Evolutionary conservation across 2,797 vertebrate genomes (phyloP), one percentile per base, ranked within the genome.

Genomic region (Simalia tracyae): DNA sequence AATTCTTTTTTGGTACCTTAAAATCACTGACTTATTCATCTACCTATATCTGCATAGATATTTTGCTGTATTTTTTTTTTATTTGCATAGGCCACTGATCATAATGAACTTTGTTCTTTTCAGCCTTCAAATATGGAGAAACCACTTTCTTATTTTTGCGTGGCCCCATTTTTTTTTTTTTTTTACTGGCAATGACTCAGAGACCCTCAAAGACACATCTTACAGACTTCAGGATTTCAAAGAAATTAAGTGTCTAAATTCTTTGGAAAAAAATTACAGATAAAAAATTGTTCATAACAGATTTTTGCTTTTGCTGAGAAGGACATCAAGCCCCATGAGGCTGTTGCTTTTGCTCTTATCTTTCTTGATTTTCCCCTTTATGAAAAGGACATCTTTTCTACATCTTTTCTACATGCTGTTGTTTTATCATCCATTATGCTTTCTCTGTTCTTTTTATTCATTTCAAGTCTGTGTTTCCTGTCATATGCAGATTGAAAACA

Each of bases 401-500:
- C 5, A 61, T 92, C 91, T 96, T 95, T 93, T 81, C 90, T 95
- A 94, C 5, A 61, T 92, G 95, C 96, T 97, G 94, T 97, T 96
- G 95, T 97, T 96, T 97, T 97, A 97, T 96, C 96, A 95, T 97
- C 96, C 96, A 91, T 96, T 97, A 95, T 94, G 91, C 94, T 97
- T 94, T 92, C 95, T 95, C 92, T 97, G 94, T 97, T 96, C 95
- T 97, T 97, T 96, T 96, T 96, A 96, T 97, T 97, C 96, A 96
- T 96, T 96, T 96, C 94, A 97, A 97, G 97, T 97, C 96, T 97
- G 93, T 92, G 95, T 96, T 97, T 97, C 96, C 97, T 97, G 96
- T 97, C 97, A 97, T 94, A 95, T 96, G 95, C 92, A 97, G 98
- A 98, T 98, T 98, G 97, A 97, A 98, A 98, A 93, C 97, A 98